A percentile compares a stretch with the other conserved stretches of the same genome.
These are phyloP conservation scores for Volucella inflata DNA, from an alignment of 2,888 invertebrate species.

Conservation along the genomic window DNA sequence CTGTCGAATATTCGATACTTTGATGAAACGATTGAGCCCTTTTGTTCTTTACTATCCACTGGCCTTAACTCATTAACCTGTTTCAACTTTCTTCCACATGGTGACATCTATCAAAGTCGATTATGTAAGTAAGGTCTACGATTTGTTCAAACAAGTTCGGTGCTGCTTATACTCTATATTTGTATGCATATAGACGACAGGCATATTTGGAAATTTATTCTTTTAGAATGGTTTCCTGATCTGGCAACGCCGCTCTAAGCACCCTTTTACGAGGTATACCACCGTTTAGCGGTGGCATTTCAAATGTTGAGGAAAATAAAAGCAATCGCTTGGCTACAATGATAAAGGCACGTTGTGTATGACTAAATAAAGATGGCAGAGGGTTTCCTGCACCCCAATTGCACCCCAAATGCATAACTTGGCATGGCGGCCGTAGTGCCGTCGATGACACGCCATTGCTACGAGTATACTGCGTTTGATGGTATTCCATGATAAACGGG, in stretches of 20 bases:
- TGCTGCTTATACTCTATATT: no score
- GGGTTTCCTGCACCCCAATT: constrained; percentile 59
- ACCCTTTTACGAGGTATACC: constrained; percentile 37
- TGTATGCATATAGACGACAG: no score
- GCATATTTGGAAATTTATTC: no score
- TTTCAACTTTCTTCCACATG: no score
- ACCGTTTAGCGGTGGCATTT: constrained; percentile 65
- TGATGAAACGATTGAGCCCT: no score
- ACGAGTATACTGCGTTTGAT: constrained; percentile 65
- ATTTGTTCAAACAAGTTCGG: no score
- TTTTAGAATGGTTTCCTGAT: constrained; percentile 17
- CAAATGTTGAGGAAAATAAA: constrained; percentile 46
- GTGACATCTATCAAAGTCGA: no score
- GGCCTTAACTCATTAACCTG: no score
- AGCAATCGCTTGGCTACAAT: constrained; percentile 23
- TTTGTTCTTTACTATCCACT: no score
- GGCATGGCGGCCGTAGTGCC: constrained; percentile 8
- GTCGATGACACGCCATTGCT: constrained; percentile 34
- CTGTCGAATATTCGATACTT: no score
- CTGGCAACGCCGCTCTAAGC: not conserved
- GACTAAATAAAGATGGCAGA: constrained; percentile 47
- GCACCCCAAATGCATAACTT: constrained; percentile 48
- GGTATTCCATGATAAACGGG: constrained; percentile 68
- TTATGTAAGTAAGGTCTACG: no score
- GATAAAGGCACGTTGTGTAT: constrained; percentile 17